Percentiles rank a stretch among this genome's conserved stretches.
Evolutionary conservation across 2,888 invertebrate genomes (phyloP).

Genomic region (Leptopilina myrica): DNA sequence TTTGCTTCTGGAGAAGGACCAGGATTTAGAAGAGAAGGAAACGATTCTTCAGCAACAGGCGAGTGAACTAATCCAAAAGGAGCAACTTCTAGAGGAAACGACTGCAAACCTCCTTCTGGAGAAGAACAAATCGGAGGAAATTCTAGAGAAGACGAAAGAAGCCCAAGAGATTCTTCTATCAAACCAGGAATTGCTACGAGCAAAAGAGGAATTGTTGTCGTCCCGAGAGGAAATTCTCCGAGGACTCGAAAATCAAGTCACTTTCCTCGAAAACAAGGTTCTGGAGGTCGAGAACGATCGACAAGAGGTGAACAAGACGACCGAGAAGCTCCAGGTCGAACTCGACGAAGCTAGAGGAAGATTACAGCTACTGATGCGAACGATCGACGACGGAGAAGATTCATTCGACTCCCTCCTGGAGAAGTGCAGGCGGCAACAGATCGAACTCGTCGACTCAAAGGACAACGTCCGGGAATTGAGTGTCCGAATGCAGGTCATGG

Average conservation of each 20-base stretch:
- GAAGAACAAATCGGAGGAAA: neutral
- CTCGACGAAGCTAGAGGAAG: conserved; percentile 55
- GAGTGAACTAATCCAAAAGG: too few relatives aligned
- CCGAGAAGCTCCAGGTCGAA: conserved; percentile 55
- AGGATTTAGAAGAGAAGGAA: conserved; percentile 62
- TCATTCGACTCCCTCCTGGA: conserved; percentile 52
- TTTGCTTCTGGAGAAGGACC: conserved; percentile 58
- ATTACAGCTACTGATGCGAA: conserved; percentile 53
- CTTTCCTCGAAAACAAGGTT: conserved; percentile 63
- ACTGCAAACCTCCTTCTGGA: neutral
- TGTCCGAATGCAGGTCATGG: conserved; percentile 74
- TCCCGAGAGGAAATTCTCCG: conserved; percentile 42
- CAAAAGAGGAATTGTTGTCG: too few relatives aligned
- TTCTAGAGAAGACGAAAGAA: too few relatives aligned
- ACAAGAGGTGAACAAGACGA: conserved; percentile 46
- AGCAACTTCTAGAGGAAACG: neutral
- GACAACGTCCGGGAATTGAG: conserved; percentile 72
- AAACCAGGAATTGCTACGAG: too few relatives aligned
- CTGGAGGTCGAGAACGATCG: conserved; percentile 50
- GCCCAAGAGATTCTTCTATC: too few relatives aligned
- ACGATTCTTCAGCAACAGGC: too few relatives aligned
- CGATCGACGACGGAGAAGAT: conserved; percentile 59
- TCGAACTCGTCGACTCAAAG: conserved; percentile 67
- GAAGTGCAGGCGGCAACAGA: conserved; percentile 59
- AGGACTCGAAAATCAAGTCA: conserved; percentile 66